Evolutionary conservation across 2,888 invertebrate species (phyloP), one percentile per base, ranked within the genome.

Genomic region (Conistra vaccinii): DNA sequence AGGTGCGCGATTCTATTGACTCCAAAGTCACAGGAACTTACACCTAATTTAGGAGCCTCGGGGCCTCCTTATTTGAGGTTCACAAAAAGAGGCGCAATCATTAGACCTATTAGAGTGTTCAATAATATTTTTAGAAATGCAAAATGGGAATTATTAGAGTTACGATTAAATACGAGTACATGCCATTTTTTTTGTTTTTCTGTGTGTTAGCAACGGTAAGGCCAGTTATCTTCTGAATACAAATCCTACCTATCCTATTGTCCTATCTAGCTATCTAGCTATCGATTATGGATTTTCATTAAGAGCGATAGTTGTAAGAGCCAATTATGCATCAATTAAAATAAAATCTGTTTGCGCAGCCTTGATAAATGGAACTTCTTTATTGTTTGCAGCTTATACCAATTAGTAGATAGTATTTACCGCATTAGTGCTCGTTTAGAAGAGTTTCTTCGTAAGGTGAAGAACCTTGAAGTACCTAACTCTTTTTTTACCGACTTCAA

Each of bases 301-400:
- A 20, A 23, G 32, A 23, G n/a, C n/a, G 51, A 42, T 23, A 57
- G 35, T 42, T 35, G 7, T 70, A 12, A 79, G 63, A 45, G 10
- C n/a, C 80, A 77, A 77, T 79, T 70, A 78, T 45, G 26, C 26
- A 35, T 35, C 32, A 62, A 79, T 63, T 57, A 48, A 63, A 78
- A 51, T 77, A 32, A 70, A 48, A 53, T 70, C 63, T 23, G 57
- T 42, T 55, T 62, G 48, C 20, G n/a, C 20, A 32, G 20, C 20
- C 39, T 29, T 53, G 17, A 39, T 51, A 42, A 48, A 70, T 42
- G 5, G 3, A 51, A 35, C 5, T 17, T 60, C 35, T 60, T 69
- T 48, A 32, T 35, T 63, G 42, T 69, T 62, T 20, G 17, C 39
- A 58, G 62, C 79, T 58, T 78, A 70, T n/a, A 58, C 35, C 42